Evolutionary conservation across 2,797 vertebrate species (phyloP).

Genomic region (Halcyon badia): DNA sequence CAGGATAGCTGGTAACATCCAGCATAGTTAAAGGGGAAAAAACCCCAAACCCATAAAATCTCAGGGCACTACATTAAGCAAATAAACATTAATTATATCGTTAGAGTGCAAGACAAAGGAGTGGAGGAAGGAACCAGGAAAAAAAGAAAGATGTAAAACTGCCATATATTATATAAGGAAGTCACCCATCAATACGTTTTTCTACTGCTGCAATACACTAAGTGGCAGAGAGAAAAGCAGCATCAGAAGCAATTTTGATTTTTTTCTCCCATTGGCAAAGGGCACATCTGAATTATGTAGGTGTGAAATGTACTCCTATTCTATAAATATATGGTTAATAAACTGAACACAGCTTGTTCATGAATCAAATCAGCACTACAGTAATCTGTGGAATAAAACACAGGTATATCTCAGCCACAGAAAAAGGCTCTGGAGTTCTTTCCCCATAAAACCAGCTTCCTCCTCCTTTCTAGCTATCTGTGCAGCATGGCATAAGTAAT

Average conservation of each 20-base stretch:
- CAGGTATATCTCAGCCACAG: background rate
- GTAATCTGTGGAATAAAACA: background rate
- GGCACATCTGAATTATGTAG: fast-evolving
- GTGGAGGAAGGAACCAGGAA: background rate
- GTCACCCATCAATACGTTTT: background rate
- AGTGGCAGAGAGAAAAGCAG: background rate
- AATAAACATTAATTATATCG: background rate
- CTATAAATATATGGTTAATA: background rate
- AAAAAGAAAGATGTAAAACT: background rate
- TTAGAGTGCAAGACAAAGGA: background rate
- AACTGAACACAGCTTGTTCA: background rate
- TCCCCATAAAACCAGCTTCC: background rate
- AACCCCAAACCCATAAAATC: background rate
- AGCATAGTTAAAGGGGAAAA: background rate
- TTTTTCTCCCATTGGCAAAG: background rate
- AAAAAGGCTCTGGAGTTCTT: background rate
- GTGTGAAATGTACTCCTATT: background rate
- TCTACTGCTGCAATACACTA: background rate
- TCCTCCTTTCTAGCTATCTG: background rate
- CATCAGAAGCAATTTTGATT: background rate
- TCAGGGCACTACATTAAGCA: background rate
- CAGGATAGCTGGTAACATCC: background rate
- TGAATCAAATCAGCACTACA: background rate
- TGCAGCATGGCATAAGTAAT: background rate
- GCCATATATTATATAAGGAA: background rate